Conservation (phyloP, 2,888 invertebrate genomes). For the Mythimna impura region DNA sequence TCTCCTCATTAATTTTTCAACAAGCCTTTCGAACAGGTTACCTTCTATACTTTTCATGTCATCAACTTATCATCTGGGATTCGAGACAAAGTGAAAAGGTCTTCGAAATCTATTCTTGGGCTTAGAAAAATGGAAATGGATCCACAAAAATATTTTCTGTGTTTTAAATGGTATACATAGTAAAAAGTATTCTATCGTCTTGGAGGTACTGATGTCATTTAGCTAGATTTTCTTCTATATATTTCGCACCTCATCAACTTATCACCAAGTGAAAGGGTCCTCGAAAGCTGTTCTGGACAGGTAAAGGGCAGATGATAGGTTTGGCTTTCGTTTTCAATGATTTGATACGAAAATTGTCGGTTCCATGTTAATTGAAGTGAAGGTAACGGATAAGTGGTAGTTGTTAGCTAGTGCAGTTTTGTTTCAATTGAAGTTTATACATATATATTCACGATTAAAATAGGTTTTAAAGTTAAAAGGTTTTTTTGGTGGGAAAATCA, state of each 20-base stretch:
- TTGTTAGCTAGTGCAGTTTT: not conserved
- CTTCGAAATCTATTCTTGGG: slow-evolving; percentile 43
- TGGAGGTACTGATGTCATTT: not conserved
- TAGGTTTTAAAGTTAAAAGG: not conserved
- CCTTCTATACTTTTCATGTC: slow-evolving; percentile 47
- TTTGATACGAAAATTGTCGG: slow-evolving; percentile 43
- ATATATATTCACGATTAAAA: slow-evolving; percentile 8
- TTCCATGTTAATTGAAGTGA: slow-evolving; percentile 13
- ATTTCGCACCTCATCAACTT: slow-evolving; percentile 57
- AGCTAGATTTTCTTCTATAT: not conserved
- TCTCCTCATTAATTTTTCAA: slow-evolving; percentile 54
- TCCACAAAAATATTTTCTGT: too few species aligned
- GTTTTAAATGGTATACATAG: too few species aligned
- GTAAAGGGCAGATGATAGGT: slow-evolving; percentile 54
- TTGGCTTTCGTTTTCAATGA: slow-evolving; percentile 51
- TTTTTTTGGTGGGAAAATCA: not conserved
- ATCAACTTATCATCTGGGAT: slow-evolving; percentile 51
- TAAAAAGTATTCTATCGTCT: too few species aligned
- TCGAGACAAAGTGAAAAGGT: slow-evolving; percentile 58
- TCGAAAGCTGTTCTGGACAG: slow-evolving; percentile 54
- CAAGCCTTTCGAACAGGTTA: slow-evolving; percentile 42
- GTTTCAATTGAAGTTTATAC: slow-evolving; percentile 6
- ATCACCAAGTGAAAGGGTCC: slow-evolving; percentile 63
- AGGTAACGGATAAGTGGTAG: not conserved
- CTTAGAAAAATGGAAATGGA: too few species aligned